A percentile compares a stretch with the other conserved stretches of the same genome.
These are phyloP conservation scores for Molanna angustata DNA, from an alignment of 2,888 invertebrate genomes.

Conservation along the genomic window DNA sequence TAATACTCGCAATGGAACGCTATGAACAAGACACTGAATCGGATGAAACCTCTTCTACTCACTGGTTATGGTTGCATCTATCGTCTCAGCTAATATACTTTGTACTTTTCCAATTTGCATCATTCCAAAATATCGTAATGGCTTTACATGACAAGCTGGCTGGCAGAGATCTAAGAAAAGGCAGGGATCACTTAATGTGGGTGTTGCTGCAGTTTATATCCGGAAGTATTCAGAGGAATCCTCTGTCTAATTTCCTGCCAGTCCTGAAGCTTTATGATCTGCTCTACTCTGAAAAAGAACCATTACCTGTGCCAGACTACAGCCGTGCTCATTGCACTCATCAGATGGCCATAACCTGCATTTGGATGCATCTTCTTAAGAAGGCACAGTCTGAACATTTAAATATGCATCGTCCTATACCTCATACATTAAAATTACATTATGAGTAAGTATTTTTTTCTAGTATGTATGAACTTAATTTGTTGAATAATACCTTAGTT, in stretches of 20 bases:
- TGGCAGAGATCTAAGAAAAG: constrained; percentile 79
- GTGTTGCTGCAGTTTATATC: constrained; percentile 95
- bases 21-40: constrained; percentile 69
- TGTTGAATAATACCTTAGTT: neutral
- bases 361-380: constrained; percentile 94
- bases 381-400: constrained; percentile 88
- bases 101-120: constrained; percentile 90
- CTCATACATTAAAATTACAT: constrained; percentile 77
- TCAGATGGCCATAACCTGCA: constrained; percentile 92
- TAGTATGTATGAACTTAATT: neutral
- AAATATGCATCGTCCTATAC: constrained; percentile 73
- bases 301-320: constrained; percentile 85
- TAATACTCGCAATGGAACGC: constrained; percentile 89
- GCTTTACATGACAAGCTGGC: constrained; percentile 81
- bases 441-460: constrained; percentile 72
- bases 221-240: constrained; percentile 92
- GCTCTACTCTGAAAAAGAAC: constrained; percentile 89
- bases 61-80: constrained; percentile 90
- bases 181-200: constrained; percentile 99
- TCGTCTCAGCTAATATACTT: constrained; percentile 94
- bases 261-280: constrained; percentile 89
- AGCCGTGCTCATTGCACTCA: constrained; percentile 82
- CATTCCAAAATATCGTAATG: constrained; percentile 89
- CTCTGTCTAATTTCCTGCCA: constrained; percentile 82
- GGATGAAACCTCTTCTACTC: constrained; percentile 62